A percentile compares a stretch with the other conserved stretches of the same genome.
Evolutionary conservation across 1,140 invertebrate species (phyloP).

Genomic region (Philopotamus ludificatus): DNA sequence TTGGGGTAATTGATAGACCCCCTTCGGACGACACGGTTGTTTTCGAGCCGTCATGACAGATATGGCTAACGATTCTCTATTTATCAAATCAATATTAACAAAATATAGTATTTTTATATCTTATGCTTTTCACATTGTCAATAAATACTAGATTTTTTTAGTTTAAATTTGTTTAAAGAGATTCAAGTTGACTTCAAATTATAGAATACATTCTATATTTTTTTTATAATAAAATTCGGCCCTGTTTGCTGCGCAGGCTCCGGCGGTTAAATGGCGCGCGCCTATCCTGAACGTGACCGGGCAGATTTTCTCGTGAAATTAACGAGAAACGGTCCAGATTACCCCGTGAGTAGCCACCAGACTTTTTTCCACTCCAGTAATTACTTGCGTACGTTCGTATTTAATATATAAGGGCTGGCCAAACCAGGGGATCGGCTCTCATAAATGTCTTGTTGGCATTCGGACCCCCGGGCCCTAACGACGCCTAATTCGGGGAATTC

Average conservation of each 20-base stretch:
- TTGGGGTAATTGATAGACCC: too few relatives aligned
- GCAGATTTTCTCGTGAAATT: conserved; percentile 42
- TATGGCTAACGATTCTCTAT: too few relatives aligned
- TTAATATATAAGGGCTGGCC: conserved; percentile 28
- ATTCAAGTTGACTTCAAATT: too few relatives aligned
- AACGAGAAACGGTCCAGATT: conserved; percentile 42
- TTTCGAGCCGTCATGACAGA: too few relatives aligned
- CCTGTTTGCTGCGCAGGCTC: conserved; percentile 25
- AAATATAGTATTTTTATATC: too few relatives aligned
- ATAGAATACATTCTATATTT: too few relatives aligned
- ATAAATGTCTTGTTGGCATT: conserved; percentile 37
- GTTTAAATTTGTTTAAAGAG: too few relatives aligned
- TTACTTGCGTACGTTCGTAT: conserved; percentile 38
- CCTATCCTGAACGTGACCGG: conserved; percentile 41
- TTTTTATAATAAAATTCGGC: conserved; percentile 5
- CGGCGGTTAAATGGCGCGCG: conserved; percentile 40
- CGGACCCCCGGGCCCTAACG: conserved; percentile 11
- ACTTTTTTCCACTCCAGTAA: conserved; percentile 41
- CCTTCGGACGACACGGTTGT: too few relatives aligned
- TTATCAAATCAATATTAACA: too few relatives aligned
- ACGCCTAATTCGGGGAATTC: conserved; percentile 29
- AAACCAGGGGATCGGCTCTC: conserved; percentile 9
- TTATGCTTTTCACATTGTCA: too few relatives aligned
- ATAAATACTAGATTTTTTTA: too few relatives aligned
- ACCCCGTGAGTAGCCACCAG: conserved; percentile 32